Conservation (phyloP, 2,797 vertebrate species). For the Naso thynnoides region DNA sequence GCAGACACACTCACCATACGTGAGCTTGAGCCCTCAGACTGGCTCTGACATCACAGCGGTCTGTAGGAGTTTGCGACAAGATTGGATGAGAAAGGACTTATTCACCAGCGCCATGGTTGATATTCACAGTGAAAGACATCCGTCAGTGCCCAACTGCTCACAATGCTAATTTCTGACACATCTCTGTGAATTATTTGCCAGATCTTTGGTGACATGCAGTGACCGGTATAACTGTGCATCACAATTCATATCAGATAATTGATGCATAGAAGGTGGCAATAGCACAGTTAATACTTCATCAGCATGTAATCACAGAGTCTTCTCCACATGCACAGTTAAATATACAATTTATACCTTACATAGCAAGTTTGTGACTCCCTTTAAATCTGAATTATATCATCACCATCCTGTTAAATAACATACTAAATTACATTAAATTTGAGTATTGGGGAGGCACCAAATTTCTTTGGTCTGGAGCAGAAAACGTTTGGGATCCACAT, state of each 20-base stretch:
- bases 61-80: constrained; percentile 79
- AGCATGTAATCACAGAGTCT: constrained; percentile 17
- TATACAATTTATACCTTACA: background rate
- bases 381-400: background rate
- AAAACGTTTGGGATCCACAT: too few species aligned
- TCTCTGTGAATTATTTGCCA: constrained; percentile 66
- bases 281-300: constrained; percentile 26
- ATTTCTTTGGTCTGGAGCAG: too few species aligned
- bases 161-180: constrained; percentile 81
- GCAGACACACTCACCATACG: constrained; percentile 26
- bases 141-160: constrained; percentile 84
- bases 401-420: background rate
- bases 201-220: constrained; percentile 66
- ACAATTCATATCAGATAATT: constrained; percentile 53
- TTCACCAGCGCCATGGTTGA: constrained; percentile 79
- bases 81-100: constrained; percentile 77
- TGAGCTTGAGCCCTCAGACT: constrained; percentile 53
- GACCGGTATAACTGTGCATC: constrained; percentile 68
- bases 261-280: constrained; percentile 31
- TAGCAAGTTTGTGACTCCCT: background rate
- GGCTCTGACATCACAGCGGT: constrained; percentile 68
- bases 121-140: constrained; percentile 85
- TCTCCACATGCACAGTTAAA: background rate
- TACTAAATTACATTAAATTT: too few species aligned
- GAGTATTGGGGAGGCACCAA: too few species aligned